Conservation (phyloP, 2,888 invertebrate species). For the Tenthredo amoena region DNA sequence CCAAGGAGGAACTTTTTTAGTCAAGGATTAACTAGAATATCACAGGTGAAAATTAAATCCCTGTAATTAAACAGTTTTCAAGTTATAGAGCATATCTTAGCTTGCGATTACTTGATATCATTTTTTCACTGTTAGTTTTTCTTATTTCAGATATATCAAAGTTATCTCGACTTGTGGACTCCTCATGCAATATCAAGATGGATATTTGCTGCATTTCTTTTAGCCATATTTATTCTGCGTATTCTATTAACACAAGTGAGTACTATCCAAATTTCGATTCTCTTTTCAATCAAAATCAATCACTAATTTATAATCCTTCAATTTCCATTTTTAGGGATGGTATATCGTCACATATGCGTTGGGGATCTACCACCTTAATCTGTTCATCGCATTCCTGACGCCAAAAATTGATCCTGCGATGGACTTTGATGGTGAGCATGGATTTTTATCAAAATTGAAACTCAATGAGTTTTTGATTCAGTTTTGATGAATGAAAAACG, state of each 20-base stretch:
- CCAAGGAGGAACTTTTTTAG: slow-evolving; percentile 83
- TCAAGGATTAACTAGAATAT: slow-evolving; percentile 84
- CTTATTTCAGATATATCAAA: slow-evolving; percentile 86
- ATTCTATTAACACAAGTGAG: slow-evolving; percentile 91
- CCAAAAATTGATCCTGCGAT: slow-evolving; percentile 99
- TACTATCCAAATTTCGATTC: slow-evolving; percentile 56
- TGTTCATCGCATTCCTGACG: slow-evolving; percentile 99
- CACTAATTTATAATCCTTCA: background rate
- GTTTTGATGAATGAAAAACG: slow-evolving; percentile 29
- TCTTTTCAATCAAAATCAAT: slow-evolving; percentile 57
- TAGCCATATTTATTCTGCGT: slow-evolving; percentile 88
- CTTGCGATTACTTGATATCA: background rate
- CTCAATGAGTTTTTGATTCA: background rate
- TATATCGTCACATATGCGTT: slow-evolving; percentile 99
- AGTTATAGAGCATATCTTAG: background rate
- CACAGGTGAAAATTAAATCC: slow-evolving; percentile 80
- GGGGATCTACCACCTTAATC: slow-evolving; percentile 99
- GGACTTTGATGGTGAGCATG: slow-evolving; percentile 90
- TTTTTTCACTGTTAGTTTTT: slow-evolving; percentile 48
- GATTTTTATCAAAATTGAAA: background rate
- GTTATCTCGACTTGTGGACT: slow-evolving; percentile 92
- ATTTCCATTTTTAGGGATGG: slow-evolving; percentile 91
- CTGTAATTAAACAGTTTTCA: background rate
- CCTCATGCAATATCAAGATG: slow-evolving; percentile 91
- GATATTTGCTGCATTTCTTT: slow-evolving; percentile 85